phyloP scores from a whole-genome alignment of 2,888 invertebrate genomes.

The Meganola albula region DNA sequence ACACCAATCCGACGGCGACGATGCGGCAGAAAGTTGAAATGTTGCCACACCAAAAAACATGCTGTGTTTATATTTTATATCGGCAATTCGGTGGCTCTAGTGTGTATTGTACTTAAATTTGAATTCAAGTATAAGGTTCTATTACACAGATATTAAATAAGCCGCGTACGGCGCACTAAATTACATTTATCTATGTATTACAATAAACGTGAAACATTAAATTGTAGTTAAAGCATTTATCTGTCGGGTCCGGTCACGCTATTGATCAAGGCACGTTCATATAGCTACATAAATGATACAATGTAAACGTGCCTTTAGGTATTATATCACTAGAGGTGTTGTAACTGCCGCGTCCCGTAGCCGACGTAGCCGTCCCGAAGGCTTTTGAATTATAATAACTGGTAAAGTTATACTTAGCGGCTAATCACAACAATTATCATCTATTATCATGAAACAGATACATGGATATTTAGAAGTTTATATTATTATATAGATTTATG shows the following conservation, averaged over 20 bases:
- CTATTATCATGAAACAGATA: slow-evolving; percentile 32
- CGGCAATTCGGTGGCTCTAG: too few species aligned
- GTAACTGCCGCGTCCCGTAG: slow-evolving; percentile 37
- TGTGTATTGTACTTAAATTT: too few species aligned
- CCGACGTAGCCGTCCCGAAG: slow-evolving; percentile 67
- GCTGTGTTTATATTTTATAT: too few species aligned
- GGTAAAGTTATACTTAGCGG: slow-evolving; percentile 57
- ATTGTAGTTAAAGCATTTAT: slow-evolving; percentile 74
- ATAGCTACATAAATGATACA: slow-evolving; percentile 8
- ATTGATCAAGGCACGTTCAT: too few species aligned
- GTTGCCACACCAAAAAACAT: too few species aligned
- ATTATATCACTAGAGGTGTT: slow-evolving; percentile 11
- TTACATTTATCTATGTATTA: slow-evolving; percentile 60
- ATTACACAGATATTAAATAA: slow-evolving; percentile 48
- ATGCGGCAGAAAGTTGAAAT: too few species aligned
- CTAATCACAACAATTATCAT: slow-evolving; percentile 66
- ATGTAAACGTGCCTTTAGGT: slow-evolving; percentile 3
- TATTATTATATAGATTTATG: too few species aligned
- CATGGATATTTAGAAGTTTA: too few species aligned
- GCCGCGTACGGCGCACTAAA: slow-evolving; percentile 48
- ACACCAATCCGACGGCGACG: too few species aligned
- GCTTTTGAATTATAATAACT: slow-evolving; percentile 58
- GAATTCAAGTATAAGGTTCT: slow-evolving; percentile 35
- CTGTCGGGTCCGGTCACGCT: slow-evolving; percentile 50
- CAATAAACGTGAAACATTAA: slow-evolving; percentile 69